A percentile compares a stretch with the other conserved stretches of the same genome.
These are phyloP conservation scores for Sibirionetta formosa DNA, from an alignment of 2,797 vertebrate species.

Conservation along the genomic window DNA sequence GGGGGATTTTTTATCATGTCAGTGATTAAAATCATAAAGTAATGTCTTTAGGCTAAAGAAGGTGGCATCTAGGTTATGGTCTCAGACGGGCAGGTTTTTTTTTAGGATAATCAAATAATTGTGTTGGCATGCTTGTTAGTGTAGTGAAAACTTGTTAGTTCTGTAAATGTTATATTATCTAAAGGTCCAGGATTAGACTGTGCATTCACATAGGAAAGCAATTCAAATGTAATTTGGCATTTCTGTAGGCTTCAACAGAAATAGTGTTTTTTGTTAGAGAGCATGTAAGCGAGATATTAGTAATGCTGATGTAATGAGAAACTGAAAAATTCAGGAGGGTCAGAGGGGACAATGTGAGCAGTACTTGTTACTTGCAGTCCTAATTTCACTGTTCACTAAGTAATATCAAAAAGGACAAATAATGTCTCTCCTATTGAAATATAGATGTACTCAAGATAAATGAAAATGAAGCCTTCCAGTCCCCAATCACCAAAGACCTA, in stretches of 20 bases:
- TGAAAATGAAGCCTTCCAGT: neutral
- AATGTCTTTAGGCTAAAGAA: neutral
- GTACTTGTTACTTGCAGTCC: neutral
- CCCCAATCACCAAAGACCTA: neutral
- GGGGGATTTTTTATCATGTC: neutral
- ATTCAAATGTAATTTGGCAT: neutral
- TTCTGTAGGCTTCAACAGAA: neutral
- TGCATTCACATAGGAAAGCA: neutral
- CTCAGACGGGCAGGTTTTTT: neutral
- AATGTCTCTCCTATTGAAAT: neutral
- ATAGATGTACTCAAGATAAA: neutral
- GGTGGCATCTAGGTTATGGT: neutral
- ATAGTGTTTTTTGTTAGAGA: neutral
- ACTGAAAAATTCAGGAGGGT: slow-evolving; percentile 16
- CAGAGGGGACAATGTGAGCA: neutral
- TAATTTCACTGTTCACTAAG: neutral
- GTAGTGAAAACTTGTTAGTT: neutral
- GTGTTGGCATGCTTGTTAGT: neutral
- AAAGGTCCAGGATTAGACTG: neutral
- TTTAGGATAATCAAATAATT: neutral
- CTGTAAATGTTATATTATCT: neutral
- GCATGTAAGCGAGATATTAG: neutral
- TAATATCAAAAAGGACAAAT: slow-evolving; percentile 3
- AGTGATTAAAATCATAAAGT: neutral
- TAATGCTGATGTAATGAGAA: neutral